Base-by-base conservation (phyloP, 2,888 invertebrate species). In the Drosophila pegasa region DNA sequence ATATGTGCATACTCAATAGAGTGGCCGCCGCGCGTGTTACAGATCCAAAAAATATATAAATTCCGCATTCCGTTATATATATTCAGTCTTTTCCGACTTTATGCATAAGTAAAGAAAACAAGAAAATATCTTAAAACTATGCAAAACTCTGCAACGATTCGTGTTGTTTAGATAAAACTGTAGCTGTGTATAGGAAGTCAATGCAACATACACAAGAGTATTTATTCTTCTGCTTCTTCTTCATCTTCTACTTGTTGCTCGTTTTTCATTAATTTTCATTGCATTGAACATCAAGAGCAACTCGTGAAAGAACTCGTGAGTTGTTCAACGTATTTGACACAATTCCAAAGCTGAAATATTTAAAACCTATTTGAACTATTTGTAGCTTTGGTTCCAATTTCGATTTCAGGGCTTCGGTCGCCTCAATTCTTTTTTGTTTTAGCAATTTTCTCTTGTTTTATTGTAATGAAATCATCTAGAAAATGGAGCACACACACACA, bases 311-410 rank as follows among this genome's bases (percentile, higher is more conserved):
- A 65, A 62, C 40, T 66, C 48, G 56, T 73, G 67, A 54, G 80
- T 35, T 31, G 14, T 9, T 59, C 54, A 18, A 48, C 48, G 55
- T 52, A 55, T 76, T 59, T 48, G 55, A 63, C 59, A 68, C 78
- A 74, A 62, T 64, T 72, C 60, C 50, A 41, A 43, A 64, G 54
- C 40, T 27, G 33, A 48, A 51, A 75, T 78, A 78, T 78, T 59
- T 63, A 58, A 71, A 78, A 64, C 16, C 47, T 35, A 60, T 60
- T 73, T 73, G 87, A 88, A 88, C 83, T 82, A 56, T 78, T 65
- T 68, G 73, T 67, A 64, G 63, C 81, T 65, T 86, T 78, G 61
- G 54, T 78, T 88, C 88, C 78, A 47, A 67, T 73, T 78, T 73
- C 43, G 41, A 22, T 33, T 50, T 48, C 18, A 41, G 14, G 25